A percentile compares a stretch with the other conserved stretches of the same genome.
Evolutionary conservation across 2,888 invertebrate species (phyloP).

Genomic region (Lycia hirtaria): DNA sequence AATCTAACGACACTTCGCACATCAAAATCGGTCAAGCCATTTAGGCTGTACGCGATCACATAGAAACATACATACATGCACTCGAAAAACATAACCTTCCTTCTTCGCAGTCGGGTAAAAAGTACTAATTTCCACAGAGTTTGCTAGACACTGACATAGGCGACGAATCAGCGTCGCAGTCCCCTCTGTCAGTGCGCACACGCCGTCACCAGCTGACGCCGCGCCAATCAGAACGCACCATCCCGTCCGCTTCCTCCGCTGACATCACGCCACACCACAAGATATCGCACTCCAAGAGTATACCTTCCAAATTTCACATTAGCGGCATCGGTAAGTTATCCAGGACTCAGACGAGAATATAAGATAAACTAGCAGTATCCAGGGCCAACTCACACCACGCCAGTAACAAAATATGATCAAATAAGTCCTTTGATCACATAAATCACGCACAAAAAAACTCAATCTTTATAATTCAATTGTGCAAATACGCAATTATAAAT

Average conservation of each 20-base stretch:
- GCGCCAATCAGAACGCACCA: slow-evolving; percentile 92
- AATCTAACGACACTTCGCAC: too few species aligned
- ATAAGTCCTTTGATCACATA: too few species aligned
- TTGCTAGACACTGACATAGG: slow-evolving; percentile 91
- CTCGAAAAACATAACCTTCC: too few species aligned
- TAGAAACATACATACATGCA: too few species aligned
- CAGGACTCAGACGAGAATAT: background rate
- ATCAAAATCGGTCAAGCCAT: too few species aligned
- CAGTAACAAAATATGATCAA: too few species aligned
- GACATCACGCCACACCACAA: slow-evolving; percentile 88
- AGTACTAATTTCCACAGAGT: slow-evolving; percentile 83
- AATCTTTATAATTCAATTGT: too few species aligned
- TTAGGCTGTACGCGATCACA: too few species aligned
- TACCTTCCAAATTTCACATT: slow-evolving; percentile 84
- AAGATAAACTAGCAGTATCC: too few species aligned
- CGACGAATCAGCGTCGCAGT: slow-evolving; percentile 92
- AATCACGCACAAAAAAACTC: too few species aligned
- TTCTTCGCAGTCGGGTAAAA: background rate
- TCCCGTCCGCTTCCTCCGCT: slow-evolving; percentile 87
- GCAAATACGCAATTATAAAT: too few species aligned
- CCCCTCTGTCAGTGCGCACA: slow-evolving; percentile 91
- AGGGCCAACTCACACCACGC: too few species aligned
- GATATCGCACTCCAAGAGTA: slow-evolving; percentile 81
- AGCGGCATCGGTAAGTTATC: slow-evolving; percentile 88
- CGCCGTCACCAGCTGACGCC: slow-evolving; percentile 92